Evolutionary conservation across 2,113 vertebrate species (phyloP), one percentile per base, ranked within the genome.

Genomic region (Semicossyphus pulcher): DNA sequence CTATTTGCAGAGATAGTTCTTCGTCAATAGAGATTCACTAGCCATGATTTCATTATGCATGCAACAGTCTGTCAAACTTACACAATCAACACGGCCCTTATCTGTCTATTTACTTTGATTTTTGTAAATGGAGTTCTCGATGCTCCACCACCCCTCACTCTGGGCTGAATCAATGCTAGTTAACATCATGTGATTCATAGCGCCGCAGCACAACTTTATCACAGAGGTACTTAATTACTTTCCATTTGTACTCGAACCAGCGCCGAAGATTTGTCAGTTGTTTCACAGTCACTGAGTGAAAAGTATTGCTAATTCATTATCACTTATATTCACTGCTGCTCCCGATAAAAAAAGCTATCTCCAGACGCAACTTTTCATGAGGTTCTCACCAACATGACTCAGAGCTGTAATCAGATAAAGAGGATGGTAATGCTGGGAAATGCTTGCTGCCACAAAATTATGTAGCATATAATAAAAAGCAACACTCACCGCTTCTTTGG

Each of bases 1-100:
- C 21, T 57, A 42, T 71, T 69, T 64, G 36, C 34, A 37, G 20
- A 49, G 32, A 69, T 29, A 26, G 45, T 65, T 59, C 37, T 65
- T 66, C 45, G 53, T 79, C 37, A 68, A 53, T 52, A 58, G 60
- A 76, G 70, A 76, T 63, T 80, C 65, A 65, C 57, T 42, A 54
- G 36, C 44, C 64, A 59, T 81, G 59, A 84, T 81, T 86, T 80
- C 67, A 88, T 89, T 80, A 82, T 76, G 67, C 20, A 82, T 78
- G 85, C 60, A 81, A 60, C 76, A 83, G 68, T 75, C 83, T 85
- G 79, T 85, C 77, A 83, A 69, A 73, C 74, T 76, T 54, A 60
- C 52, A 84, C 69, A 81, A 78, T 75, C 71, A 88, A 72, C 76
- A 58, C 51, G 57, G 78, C 80, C 65, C 84, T 83, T 78, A 82